Conservation (phyloP, 2,888 invertebrate genomes). For the Phalangium opilio region DNA sequence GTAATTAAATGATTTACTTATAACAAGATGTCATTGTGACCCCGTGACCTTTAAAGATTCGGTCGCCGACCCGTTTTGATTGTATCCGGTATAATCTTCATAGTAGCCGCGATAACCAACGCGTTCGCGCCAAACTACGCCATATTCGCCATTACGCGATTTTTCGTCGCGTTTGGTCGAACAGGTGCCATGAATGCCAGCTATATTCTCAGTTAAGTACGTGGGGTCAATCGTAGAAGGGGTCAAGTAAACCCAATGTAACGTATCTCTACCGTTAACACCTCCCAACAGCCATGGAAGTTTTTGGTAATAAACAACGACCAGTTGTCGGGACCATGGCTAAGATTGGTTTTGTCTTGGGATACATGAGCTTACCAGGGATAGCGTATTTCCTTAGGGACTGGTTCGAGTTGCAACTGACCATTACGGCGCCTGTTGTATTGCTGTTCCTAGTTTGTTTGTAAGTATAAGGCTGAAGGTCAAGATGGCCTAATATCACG, state of each 20-base stretch:
- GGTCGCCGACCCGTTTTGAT: not conserved
- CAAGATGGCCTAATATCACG: not conserved
- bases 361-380: not conserved
- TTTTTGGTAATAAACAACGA: not conserved
- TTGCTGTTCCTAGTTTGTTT: not conserved
- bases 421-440: not conserved
- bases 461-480: too few relatives aligned
- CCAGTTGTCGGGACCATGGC: not conserved
- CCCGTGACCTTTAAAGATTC: not conserved
- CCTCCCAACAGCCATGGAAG: not conserved
- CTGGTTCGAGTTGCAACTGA: not conserved
- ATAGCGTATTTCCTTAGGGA: not conserved
- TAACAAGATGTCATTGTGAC: too few relatives aligned
- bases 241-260: not conserved
- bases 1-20: too few relatives aligned
- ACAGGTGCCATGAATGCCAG: conserved; percentile 6
- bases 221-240: too few relatives aligned
- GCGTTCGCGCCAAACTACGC: not conserved
- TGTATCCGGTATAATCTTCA: not conserved
- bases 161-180: conserved; percentile 7
- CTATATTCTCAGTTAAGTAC: conserved; percentile 6
- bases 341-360: not conserved
- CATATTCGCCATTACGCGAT: not conserved
- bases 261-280: not conserved
- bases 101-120: not conserved